Conservation (phyloP, 2,888 invertebrate genomes). For the Aricia artaxerxes region DNA sequence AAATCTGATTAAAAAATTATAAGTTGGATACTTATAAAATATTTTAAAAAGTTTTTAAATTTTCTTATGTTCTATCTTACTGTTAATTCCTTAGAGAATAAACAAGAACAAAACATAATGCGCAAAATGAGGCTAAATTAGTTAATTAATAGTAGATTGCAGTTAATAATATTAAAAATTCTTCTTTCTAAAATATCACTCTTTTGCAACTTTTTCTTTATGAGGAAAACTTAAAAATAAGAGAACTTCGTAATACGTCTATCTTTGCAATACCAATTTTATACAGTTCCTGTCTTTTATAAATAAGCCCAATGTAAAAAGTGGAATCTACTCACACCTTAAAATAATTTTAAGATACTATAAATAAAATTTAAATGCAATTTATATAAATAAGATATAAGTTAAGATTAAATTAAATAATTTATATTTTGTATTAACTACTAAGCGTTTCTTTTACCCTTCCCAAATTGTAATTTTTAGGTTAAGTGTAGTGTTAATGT, state of each 20-base stretch:
- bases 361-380: background rate
- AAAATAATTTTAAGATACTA: conserved; percentile 5
- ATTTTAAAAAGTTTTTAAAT: background rate
- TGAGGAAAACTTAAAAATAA: background rate
- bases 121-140: conserved; percentile 14
- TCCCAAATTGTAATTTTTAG: background rate
- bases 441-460: background rate
- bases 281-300: background rate
- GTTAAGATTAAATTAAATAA: conserved; percentile 24
- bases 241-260: background rate
- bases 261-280: background rate
- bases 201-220: background rate
- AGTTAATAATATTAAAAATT: background rate
- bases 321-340: background rate
- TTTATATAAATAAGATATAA: conserved; percentile 8
- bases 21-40: no score
- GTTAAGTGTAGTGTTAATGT: no score
- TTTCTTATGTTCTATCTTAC: background rate
- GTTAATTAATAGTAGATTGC: background rate
- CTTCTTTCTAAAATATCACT: background rate
- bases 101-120: background rate
- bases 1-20: no score
- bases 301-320: background rate
- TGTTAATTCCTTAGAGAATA: background rate
- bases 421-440: conserved; percentile 12